Percentiles rank a stretch among this genome's conserved stretches.
These are phyloP conservation scores for Danio choprae DNA, from an alignment of 2,797 vertebrate species.

Conservation along the genomic window DNA sequence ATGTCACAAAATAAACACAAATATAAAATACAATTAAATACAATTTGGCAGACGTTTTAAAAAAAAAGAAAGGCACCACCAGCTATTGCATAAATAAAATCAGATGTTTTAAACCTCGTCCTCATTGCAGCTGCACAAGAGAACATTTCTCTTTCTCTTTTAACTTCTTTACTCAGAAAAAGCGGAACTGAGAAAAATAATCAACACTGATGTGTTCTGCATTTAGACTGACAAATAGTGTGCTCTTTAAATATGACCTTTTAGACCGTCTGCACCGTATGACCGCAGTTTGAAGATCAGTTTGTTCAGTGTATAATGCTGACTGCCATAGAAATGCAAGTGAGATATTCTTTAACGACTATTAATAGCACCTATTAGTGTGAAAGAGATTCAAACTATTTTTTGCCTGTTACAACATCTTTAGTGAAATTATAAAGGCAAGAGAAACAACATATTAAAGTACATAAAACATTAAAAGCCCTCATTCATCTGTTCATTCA, in stretches of 20 bases:
- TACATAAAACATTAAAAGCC: not conserved
- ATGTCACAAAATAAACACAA: not conserved
- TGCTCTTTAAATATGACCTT: not conserved
- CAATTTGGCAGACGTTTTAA: not conserved
- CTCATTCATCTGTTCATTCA: not conserved
- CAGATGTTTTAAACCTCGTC: conserved; percentile 1
- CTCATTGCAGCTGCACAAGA: not conserved
- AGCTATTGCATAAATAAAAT: not conserved
- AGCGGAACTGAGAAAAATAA: not conserved
- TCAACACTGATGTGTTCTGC: not conserved
- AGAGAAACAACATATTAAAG: conserved; percentile 7
- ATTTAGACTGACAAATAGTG: not conserved
- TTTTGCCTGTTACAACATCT: too few relatives aligned
- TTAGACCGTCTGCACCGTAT: not conserved
- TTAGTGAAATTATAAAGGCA: not conserved
- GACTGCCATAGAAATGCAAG: not conserved
- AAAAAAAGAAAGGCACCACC: not conserved
- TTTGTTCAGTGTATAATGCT: not conserved
- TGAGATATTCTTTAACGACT: not conserved
- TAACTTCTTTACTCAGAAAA: not conserved
- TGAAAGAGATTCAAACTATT: not conserved
- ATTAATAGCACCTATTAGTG: not conserved
- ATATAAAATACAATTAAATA: not conserved
- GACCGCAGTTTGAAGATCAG: not conserved
- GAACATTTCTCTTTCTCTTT: not conserved